Conservation (phyloP, 2,113 vertebrate genomes). For the Galemys pyrenaicus region DNA sequence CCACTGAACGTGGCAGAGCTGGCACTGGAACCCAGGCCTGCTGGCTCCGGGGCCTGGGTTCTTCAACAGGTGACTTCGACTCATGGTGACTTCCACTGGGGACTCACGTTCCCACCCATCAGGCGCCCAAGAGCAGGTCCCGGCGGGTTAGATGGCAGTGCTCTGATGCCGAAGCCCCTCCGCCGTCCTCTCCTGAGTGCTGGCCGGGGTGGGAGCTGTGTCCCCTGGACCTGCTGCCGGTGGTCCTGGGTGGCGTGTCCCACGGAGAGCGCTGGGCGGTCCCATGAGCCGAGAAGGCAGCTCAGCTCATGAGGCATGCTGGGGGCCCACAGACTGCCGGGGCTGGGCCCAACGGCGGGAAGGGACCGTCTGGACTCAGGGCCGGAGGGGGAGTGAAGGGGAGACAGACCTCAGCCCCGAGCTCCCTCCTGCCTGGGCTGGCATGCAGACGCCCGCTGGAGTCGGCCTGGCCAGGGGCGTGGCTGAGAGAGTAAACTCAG, state of each 20-base stretch:
- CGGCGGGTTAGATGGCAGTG: neutral
- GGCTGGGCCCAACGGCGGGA: no score
- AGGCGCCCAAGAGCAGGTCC: neutral
- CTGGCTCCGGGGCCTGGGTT: neutral
- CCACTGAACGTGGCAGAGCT: neutral
- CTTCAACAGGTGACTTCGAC: no score
- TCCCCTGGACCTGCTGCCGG: neutral
- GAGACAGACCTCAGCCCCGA: neutral
- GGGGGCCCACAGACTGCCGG: accelerated
- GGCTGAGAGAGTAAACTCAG: neutral
- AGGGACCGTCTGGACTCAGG: neutral
- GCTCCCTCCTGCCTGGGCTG: neutral
- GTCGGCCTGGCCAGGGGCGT: neutral
- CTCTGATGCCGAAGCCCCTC: no score
- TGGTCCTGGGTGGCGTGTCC: neutral
- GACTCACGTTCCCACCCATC: neutral
- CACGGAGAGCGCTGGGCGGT: neutral
- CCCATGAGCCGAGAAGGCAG: neutral
- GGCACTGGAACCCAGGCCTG: neutral
- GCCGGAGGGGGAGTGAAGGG: neutral
- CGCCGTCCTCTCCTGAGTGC: neutral
- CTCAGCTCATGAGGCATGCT: neutral
- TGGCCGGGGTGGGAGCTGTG: neutral
- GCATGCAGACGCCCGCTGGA: neutral
- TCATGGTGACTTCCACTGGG: neutral